These are phyloP conservation scores for Apotomis capreana DNA, from an alignment of 2,888 invertebrate species.

Conservation along the genomic window DNA sequence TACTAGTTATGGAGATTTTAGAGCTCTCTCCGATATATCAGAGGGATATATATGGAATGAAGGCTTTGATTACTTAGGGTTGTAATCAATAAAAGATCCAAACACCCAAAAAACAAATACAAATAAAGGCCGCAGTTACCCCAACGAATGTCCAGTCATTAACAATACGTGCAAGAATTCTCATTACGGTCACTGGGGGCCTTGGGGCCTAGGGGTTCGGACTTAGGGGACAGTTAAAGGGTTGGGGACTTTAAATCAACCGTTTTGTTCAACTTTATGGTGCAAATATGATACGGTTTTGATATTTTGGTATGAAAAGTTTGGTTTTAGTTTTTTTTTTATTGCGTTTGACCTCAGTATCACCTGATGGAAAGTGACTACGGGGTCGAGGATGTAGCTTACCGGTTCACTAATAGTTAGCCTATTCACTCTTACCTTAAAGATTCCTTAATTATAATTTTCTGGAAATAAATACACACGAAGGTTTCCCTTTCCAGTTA, in stretches of 20 bases:
- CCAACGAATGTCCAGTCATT: constrained; percentile 57
- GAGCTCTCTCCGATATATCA: too few species aligned
- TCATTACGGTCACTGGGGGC: constrained; percentile 56
- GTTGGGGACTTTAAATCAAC: constrained; percentile 23
- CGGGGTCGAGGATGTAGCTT: too few species aligned
- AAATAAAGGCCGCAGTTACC: constrained; percentile 35
- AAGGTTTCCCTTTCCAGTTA: too few species aligned
- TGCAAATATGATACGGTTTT: constrained; percentile 11
- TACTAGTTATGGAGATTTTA: too few species aligned
- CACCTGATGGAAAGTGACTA: too few species aligned
- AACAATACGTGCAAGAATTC: constrained; percentile 60
- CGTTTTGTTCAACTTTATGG: constrained; percentile 30
- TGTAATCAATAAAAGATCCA: constrained; percentile 21
- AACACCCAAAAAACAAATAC: constrained; percentile 32
- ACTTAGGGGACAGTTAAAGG: constrained; percentile 37
- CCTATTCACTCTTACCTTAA: too few species aligned
- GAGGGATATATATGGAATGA: too few species aligned
- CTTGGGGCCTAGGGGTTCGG: constrained; percentile 39
- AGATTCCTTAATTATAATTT: too few species aligned
- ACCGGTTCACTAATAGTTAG: too few species aligned
- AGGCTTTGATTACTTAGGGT: not conserved
- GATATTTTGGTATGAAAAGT: not conserved
- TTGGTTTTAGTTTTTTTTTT: not conserved
- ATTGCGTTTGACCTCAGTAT: too few species aligned
- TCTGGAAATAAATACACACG: too few species aligned